Percentiles rank a stretch among this genome's conserved stretches.
Evolutionary conservation across 2,113 vertebrate genomes (phyloP).

Genomic region (Tichodroma muraria): DNA sequence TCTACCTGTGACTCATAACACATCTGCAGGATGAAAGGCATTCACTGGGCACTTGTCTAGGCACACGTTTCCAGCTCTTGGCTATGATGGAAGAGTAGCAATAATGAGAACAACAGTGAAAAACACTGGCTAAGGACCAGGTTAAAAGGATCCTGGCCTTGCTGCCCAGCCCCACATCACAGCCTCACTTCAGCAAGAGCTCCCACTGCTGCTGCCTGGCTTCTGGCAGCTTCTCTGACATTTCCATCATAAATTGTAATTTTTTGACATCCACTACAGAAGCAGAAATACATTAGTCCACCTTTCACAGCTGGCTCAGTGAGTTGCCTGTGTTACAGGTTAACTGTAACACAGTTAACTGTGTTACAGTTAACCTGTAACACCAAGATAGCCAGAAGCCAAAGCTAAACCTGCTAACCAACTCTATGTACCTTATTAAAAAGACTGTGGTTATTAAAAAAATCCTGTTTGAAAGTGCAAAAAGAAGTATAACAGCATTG

Average conservation of each 20-base stretch:
- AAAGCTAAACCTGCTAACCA: background rate
- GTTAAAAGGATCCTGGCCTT: background rate
- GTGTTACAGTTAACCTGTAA: too few relatives aligned
- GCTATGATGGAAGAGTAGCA: background rate
- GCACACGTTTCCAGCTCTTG: background rate
- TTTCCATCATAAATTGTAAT: background rate
- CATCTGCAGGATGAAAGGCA: background rate
- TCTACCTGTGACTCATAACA: background rate
- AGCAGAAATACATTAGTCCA: background rate
- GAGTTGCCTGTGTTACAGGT: background rate
- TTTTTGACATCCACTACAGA: background rate
- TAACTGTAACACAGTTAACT: too few relatives aligned
- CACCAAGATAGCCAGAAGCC: background rate
- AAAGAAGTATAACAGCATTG: background rate
- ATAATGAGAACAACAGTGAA: background rate
- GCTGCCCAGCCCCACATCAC: background rate
- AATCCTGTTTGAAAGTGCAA: background rate
- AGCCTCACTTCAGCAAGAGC: background rate
- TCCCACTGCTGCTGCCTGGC: background rate
- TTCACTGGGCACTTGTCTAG: background rate
- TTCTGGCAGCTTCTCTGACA: background rate
- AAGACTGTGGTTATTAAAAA: background rate
- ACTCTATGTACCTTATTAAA: background rate
- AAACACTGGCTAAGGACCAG: background rate
- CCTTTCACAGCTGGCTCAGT: background rate